These are phyloP conservation scores for Coenobita brevimanus DNA, from an alignment of 1,140 invertebrate species.

Conservation along the genomic window DNA sequence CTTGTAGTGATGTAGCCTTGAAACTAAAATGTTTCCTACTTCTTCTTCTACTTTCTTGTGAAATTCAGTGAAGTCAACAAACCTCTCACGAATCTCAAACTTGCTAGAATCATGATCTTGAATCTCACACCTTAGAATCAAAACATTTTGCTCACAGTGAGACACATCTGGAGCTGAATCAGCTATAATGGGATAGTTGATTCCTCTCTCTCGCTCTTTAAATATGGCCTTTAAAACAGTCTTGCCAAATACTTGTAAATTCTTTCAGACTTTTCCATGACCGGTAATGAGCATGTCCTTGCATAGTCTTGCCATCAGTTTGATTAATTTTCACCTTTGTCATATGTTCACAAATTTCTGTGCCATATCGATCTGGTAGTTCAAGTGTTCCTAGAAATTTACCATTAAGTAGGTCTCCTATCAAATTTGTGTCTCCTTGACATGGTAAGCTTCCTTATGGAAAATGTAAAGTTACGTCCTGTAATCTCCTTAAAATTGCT, in stretches of 20 bases:
- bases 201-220: neutral
- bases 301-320: slow-evolving; percentile 22
- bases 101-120: slow-evolving; percentile 5
- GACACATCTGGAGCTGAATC: slow-evolving; percentile 24
- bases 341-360: slow-evolving; percentile 17
- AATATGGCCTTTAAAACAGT: neutral
- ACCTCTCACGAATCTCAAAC: slow-evolving; percentile 34
- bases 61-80: neutral
- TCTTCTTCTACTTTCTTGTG: no score
- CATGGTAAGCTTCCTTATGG: slow-evolving; percentile 1
- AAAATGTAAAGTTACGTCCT: slow-evolving; percentile 19
- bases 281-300: slow-evolving; percentile 11
- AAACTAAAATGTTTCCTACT: neutral
- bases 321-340: slow-evolving; percentile 1
- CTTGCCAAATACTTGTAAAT: slow-evolving; percentile 20
- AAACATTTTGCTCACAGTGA: slow-evolving; percentile 9
- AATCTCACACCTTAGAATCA: slow-evolving; percentile 15
- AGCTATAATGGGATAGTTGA: slow-evolving; percentile 14
- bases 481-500: slow-evolving; percentile 29
- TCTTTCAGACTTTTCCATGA: slow-evolving; percentile 25
- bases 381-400: slow-evolving; percentile 18
- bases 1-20: neutral
- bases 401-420: slow-evolving; percentile 2
- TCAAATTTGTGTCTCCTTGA: slow-evolving; percentile 3
- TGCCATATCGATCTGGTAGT: slow-evolving; percentile 11